Evolutionary conservation across 1,140 invertebrate species (phyloP), one percentile per base, ranked within the genome.

Genomic region (Nephotettix cincticeps): DNA sequence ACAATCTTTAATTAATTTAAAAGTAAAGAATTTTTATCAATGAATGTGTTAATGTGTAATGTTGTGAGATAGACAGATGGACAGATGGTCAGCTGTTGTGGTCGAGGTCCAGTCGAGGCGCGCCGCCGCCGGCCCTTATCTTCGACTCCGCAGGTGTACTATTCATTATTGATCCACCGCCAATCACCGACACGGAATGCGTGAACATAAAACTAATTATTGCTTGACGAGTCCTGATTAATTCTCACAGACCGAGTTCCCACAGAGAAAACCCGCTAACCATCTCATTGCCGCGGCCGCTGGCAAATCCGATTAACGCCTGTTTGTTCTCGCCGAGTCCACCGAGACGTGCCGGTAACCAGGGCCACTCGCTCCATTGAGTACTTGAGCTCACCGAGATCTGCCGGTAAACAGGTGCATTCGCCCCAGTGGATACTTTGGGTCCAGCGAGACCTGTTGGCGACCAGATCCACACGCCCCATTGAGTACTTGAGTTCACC

Each of bases 141-240:
- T 19, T n/a, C 4, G 21, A 21, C 47, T 51, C 47, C n/a, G 21
- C 47, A 51, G 47, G 47, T 51, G 47, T 51, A 51, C 47, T 51
- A 51, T 51, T 51, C 14, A 51, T 21, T 51, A 51, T 51, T 51
- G 47, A 51, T 21, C 14, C 47, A 21, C 47, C 47, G n/a, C 4
- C 47, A 51, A 51, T 51, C 47, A 51, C 6, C 14, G 47, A 51
- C 14, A 21, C 47, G 47, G 47, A 51, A 51, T 51, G 47, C 21
- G 23, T 61, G 56, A 61, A 61, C 56, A 23, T 61, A 61, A 61
- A 61, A 61, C 56, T 61, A 61, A 61, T 61, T 61, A 61, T 61
- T 29, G 56, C 21, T 61, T 61, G 56, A 61, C 56, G 56, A 61
- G 56, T 4, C 28, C 56, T 25, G 56, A 61, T 61, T 61, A 61